Evolutionary conservation across 2,113 vertebrate genomes (phyloP), one percentile per base, ranked within the genome.

Genomic region (Sinocyclocheilus rhinocerous): DNA sequence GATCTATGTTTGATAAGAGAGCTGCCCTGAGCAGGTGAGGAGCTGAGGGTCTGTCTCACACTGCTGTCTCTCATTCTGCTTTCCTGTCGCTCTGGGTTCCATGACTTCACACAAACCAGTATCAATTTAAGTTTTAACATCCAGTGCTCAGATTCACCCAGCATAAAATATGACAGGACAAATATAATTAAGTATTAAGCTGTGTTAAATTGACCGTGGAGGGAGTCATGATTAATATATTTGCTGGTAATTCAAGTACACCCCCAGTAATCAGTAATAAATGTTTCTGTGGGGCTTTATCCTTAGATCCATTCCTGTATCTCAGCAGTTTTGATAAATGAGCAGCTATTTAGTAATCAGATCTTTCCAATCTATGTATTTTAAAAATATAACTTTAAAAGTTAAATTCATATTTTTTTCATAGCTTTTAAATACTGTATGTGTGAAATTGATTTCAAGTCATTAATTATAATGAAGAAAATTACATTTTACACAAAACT

Each of bases 141-240:
- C 90, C 88, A 89, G 89, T 92, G 88, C 92, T 91, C 84, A 77
- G 63, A 77, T 88, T 87, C 80, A 87, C 79, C 76, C 84, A 0
- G 77, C 88, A 88, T 90, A 87, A 88, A 90, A 89, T 90, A 86
- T 86, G 90, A 93, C 90, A 92, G 90, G 90, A 63, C 82, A 90
- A 93, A 92, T 89, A 91, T 94, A 92, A 95, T 94, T 94, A 90
- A 88, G 73, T 88, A 90, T 93, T 94, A 93, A 92, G 91, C 89
- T 55, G 82, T 81, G 90, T 92, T 91, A 93, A 94, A 94, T 92
- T 93, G 91, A 93, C 90, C 91, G 82, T 76, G 80, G 88, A 92
- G 88, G 76, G 87, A 91, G 93, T 91, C 91, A 89, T 93, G 93
- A 92, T 94, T 90, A 76, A 86, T 90, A 86, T 81, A 85, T 93